A percentile compares a stretch with the other conserved stretches of the same genome.
These are phyloP conservation scores for Dolichotis patagonum DNA, from an alignment of 2,113 vertebrate genomes.

Conservation along the genomic window DNA sequence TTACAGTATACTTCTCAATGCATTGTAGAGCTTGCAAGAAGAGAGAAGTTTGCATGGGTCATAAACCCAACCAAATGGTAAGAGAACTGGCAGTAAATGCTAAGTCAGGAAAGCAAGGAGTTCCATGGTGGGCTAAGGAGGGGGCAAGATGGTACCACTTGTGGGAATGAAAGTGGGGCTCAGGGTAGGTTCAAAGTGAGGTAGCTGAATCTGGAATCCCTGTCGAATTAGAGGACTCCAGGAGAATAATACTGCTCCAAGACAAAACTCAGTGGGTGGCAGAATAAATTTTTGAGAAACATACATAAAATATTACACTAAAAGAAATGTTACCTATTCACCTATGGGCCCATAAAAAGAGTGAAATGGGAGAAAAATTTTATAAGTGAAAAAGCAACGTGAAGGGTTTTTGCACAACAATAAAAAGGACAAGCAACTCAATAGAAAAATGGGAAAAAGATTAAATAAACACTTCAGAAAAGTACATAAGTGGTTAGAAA, in stretches of 20 bases:
- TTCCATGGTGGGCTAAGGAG: neutral
- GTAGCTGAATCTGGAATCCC: neutral
- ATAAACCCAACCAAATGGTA: neutral
- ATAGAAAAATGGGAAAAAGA: neutral
- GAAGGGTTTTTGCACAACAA: neutral
- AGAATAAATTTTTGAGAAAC: neutral
- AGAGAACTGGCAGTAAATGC: neutral
- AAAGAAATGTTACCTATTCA: neutral
- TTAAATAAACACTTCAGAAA: neutral
- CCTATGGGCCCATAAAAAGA: neutral
- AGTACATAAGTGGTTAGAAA: neutral
- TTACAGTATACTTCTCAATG: neutral
- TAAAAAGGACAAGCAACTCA: neutral
- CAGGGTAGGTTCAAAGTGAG: neutral
- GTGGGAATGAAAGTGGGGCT: neutral
- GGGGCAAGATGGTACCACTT: no score
- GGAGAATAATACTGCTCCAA: neutral
- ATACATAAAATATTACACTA: neutral
- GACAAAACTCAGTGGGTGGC: neutral
- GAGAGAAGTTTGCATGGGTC: neutral
- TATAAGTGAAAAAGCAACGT: neutral
- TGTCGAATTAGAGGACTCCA: no score
- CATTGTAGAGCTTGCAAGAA: neutral
- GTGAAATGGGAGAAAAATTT: neutral
- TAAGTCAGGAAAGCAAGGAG: neutral